These are phyloP conservation scores for Peromyscus eremicus DNA, from an alignment of 2,797 vertebrate genomes.

Conservation along the genomic window DNA sequence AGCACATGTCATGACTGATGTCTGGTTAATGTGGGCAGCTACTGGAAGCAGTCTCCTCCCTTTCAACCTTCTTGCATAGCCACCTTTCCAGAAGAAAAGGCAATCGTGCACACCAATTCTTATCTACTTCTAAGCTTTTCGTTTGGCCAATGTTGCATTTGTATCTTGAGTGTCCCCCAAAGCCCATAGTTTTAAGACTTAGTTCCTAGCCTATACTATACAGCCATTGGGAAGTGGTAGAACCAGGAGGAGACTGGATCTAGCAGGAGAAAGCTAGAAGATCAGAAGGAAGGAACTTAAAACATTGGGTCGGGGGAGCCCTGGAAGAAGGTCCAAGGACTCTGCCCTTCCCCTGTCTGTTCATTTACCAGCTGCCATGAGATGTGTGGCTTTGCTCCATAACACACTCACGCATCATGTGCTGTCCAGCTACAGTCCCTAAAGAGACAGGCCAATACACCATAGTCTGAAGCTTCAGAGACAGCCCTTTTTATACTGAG, in stretches of 20 bases:
- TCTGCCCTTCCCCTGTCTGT: not conserved
- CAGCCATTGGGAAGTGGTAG: not conserved
- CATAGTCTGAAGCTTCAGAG: not conserved
- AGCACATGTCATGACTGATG: not conserved
- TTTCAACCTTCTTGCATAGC: not conserved
- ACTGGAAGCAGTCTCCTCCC: not conserved
- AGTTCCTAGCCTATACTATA: not conserved
- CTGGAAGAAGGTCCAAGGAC: too few relatives aligned
- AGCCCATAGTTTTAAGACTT: not conserved
- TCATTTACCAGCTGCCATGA: not conserved
- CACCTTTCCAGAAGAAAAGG: conserved; percentile 11
- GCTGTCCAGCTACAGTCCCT: not conserved
- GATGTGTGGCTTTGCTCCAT: not conserved
- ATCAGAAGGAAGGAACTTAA: not conserved
- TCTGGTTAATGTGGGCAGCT: not conserved
- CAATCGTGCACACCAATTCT: not conserved
- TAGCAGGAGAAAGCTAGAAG: not conserved
- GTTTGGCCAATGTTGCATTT: not conserved
- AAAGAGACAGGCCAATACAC: not conserved
- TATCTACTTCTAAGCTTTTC: not conserved
- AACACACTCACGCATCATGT: not conserved
- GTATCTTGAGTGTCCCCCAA: not conserved
- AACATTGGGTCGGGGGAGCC: fast-evolving
- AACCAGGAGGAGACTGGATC: not conserved
- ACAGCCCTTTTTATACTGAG: not conserved